Evolutionary conservation across 2,888 invertebrate species (phyloP), one percentile per base, ranked within the genome.

Genomic region (Dicranocentrus wangi): DNA sequence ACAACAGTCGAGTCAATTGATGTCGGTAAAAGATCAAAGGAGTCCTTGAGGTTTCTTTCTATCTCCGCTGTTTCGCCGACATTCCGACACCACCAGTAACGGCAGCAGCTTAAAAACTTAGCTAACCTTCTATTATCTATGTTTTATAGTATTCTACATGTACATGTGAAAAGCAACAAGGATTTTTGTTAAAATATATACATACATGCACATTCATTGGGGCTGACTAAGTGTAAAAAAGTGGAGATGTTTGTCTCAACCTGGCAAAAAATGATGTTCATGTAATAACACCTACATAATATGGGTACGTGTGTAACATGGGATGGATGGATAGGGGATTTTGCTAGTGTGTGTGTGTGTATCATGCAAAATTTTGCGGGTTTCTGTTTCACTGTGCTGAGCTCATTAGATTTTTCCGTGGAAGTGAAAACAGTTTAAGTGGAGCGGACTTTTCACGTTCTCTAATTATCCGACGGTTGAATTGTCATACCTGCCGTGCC

Each of bases 41-140:
- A 83, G 85, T 86, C 86, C 86, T 86, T 86, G 85, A 86, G 85
- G 84, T 84, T 85, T 86, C 85, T 85, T 84, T 85, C 81, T 82
- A 81, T 79, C 68, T 78, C 66, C 75, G 27, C 75, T 65, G 55
- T 69, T 75, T 60, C 55, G 81, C 75, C 75, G 75, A 75, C 81
- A 81, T 75, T 73, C 81, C 73, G 69, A 73, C 81, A 78, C 78
- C 78, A 78, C 25, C 69, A 77, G 76, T 66, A 75, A 58, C 75
- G 58, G 58, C 73, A 61, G 47, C 51, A 53, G 51, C 60, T 27
- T 42, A 68, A 32, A 69, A 69, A 47, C 76, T 77, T 63, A 70
- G 51, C 39, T 47, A 78, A 78, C 70, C 70, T 32, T 65, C 78
- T 71, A 78, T 78, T 78, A 78, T 78, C 78, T 61, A 65, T 78